phyloP scores from a whole-genome alignment of 2,113 vertebrate species.

The Myocastor coypus region DNA sequence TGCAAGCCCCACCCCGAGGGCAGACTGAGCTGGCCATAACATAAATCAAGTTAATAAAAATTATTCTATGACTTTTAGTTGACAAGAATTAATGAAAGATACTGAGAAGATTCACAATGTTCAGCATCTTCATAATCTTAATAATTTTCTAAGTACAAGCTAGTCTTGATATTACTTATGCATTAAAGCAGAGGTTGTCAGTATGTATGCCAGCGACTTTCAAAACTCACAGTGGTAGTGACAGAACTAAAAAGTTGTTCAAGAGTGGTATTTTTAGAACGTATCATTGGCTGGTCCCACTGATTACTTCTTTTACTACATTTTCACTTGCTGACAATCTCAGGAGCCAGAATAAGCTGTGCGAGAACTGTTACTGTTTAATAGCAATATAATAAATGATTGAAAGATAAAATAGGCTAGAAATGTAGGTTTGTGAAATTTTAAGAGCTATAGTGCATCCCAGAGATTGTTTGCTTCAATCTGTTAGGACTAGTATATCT shows the following conservation, averaged over 20 bases:
- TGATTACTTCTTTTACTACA: background rate
- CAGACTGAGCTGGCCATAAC: no score
- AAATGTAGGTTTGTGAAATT: constrained; percentile 30
- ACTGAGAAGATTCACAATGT: background rate
- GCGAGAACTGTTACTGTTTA: background rate
- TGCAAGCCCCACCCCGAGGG: no score
- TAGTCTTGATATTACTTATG: background rate
- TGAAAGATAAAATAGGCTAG: background rate
- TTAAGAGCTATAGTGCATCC: background rate
- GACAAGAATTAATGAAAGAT: constrained; percentile 34
- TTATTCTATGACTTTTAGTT: background rate
- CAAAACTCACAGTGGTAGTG: background rate
- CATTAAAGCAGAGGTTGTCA: background rate
- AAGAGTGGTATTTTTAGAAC: background rate
- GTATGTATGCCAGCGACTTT: background rate
- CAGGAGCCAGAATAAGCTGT: background rate
- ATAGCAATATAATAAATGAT: background rate
- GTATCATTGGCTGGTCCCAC: background rate
- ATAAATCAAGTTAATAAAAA: no score
- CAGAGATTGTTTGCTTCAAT: background rate
- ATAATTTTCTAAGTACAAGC: background rate
- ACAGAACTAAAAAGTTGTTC: background rate
- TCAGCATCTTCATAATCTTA: constrained; percentile 2
- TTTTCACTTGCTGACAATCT: constrained; percentile 6
- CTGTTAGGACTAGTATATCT: background rate